Evolutionary conservation across 53 echinoderm and acorn worm species (phyloP), one percentile per base, ranked within the genome.

Genomic region (Luidia sarsii): DNA sequence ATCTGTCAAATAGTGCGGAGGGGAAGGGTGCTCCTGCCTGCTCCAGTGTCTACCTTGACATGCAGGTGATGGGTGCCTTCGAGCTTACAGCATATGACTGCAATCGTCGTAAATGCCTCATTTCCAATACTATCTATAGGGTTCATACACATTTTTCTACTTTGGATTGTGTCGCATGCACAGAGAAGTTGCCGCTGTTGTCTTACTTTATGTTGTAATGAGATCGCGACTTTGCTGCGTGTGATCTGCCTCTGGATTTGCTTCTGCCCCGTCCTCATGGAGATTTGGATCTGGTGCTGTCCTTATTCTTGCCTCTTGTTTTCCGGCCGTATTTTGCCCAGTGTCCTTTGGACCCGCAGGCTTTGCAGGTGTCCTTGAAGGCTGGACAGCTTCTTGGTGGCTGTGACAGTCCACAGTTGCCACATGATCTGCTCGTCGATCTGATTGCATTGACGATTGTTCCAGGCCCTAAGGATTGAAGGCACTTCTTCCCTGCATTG

Each of bases 11-110:
- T 38, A 39, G 64, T 91, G 16, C 68, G 56, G 29, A 75, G 29
- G 0, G 87, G 87, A 6, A 91, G 28, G 24, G 83, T 83, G 54
- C 84, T 91, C 2, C 82, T 67, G 16, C 56, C 70, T 5, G 87
- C 79, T 7, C 83, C 87, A 3, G 84, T 90, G 46, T 90, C 91
- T 0, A 90, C 52, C 30, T 90, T 87, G 1, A 87, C 46, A 28
- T 81, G 46, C 25, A 89, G 57, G 19, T 39, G 67, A 37, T 79
- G 64, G 20, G 57, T 50, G 0, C 89, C 89, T 3, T 6, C 24
- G 19, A 48, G 37, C 7, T 35, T n/a, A 3, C 85, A 85, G 49
- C 84, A 84, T 0, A 49, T 60, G n/a, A 85, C 48, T 14, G 79
- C 53, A 7, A 89, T 4, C 0, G 7, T 69, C 0, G 64, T 68